Percentiles rank a stretch among this genome's conserved stretches.
Conservation (phyloP, 35 echinoderm and acorn worm genomes). For the Holothuria glaberrima region DNA sequence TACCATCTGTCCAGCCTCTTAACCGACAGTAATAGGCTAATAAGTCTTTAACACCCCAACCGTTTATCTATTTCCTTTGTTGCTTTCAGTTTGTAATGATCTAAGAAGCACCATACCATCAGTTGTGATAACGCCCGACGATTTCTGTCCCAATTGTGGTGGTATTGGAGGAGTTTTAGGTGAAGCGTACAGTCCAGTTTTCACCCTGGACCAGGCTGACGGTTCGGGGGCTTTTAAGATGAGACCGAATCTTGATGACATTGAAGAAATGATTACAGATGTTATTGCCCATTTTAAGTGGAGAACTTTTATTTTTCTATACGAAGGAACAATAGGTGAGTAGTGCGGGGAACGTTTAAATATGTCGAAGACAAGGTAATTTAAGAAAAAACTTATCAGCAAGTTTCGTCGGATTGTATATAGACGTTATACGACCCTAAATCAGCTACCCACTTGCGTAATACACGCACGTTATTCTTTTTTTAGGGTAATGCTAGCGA, state of each 20-base stretch:
- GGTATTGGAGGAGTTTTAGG: conserved; percentile 64
- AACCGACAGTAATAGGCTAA: too few species aligned
- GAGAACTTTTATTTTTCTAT: conserved; percentile 71
- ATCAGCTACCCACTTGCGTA: too few species aligned
- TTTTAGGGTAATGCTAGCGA: too few species aligned
- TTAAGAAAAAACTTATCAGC: too few species aligned
- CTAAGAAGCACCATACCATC: conserved; percentile 49
- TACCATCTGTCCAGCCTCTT: too few species aligned
- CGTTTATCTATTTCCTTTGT: too few species aligned
- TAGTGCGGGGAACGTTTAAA: too few species aligned
- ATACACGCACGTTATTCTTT: too few species aligned
- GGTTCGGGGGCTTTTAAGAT: conserved; percentile 75
- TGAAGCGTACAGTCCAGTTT: conserved; percentile 65
- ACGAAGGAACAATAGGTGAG: conserved; percentile 69
- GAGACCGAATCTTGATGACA: conserved; percentile 48
- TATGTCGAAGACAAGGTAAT: too few species aligned
- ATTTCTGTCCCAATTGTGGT: conserved; percentile 70
- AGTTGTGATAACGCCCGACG: conserved; percentile 69
- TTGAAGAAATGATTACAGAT: conserved; percentile 69
- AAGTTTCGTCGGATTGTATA: too few species aligned
- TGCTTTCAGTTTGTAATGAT: conserved; percentile 56
- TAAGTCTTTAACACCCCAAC: too few species aligned
- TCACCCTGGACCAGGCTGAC: conserved; percentile 76
- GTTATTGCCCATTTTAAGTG: conserved; percentile 77
- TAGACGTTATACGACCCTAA: too few species aligned